Conservation (phyloP, 2,888 invertebrate genomes). For the Biston stratarius region DNA sequence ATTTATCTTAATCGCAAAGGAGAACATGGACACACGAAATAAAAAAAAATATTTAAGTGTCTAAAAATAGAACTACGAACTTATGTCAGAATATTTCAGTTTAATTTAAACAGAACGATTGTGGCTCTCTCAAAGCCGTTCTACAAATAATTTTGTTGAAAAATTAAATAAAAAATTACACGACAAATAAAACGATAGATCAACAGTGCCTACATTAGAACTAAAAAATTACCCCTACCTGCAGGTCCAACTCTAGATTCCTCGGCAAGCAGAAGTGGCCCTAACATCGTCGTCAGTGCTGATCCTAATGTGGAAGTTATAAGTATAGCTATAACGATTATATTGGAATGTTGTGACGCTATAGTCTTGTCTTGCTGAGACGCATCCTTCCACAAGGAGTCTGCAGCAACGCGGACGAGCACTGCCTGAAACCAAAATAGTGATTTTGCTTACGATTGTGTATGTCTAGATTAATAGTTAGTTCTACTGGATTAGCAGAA, state of each 20-base stretch:
- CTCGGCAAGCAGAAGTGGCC: slow-evolving; percentile 74
- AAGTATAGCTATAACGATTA: slow-evolving; percentile 80
- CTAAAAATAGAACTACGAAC: too few relatives aligned
- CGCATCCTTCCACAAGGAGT: slow-evolving; percentile 73
- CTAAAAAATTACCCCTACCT: slow-evolving; percentile 56
- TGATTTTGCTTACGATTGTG: not conserved
- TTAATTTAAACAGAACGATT: too few relatives aligned
- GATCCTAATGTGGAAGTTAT: slow-evolving; percentile 77
- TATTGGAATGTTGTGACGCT: slow-evolving; percentile 76
- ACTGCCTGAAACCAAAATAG: slow-evolving; percentile 73
- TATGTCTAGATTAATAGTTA: too few relatives aligned
- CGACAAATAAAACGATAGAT: too few relatives aligned
- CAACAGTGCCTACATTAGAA: not conserved
- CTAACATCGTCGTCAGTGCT: slow-evolving; percentile 70
- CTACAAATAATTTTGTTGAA: too few relatives aligned
- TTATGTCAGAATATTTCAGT: too few relatives aligned
- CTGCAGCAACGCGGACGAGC: slow-evolving; percentile 76
- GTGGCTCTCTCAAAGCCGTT: too few relatives aligned
- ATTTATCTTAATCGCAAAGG: too few relatives aligned
- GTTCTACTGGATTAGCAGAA: too few relatives aligned
- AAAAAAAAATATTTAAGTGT: too few relatives aligned
- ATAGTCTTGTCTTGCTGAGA: slow-evolving; percentile 67
- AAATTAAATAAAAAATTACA: too few relatives aligned
- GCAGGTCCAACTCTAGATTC: slow-evolving; percentile 73
- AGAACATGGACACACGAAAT: too few relatives aligned